Evolutionary conservation across 2,797 vertebrate species (phyloP).

Genomic region (Betta splendens): DNA sequence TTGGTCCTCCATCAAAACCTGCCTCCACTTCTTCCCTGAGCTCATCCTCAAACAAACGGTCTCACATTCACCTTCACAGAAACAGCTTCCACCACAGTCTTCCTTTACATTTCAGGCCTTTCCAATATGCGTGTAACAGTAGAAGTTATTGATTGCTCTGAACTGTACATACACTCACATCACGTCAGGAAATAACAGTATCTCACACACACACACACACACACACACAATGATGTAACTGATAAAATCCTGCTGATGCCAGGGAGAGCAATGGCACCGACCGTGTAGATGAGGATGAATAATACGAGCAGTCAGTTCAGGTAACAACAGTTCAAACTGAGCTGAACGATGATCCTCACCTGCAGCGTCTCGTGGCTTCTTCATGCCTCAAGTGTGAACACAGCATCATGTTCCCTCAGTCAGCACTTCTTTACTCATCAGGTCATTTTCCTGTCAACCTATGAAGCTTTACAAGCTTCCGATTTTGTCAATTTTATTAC

Average conservation of each 20-base stretch:
- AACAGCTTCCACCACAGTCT: constrained; percentile 3
- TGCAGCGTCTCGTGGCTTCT: too few species aligned
- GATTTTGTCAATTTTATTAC: too few species aligned
- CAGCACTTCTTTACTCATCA: too few species aligned
- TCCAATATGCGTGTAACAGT: background rate
- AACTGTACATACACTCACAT: background rate
- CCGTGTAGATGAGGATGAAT: background rate
- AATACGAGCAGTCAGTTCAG: background rate
- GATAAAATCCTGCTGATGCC: constrained; percentile 8
- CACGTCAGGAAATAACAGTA: constrained; percentile 3
- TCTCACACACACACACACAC: background rate
- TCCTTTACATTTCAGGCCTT: background rate
- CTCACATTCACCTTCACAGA: constrained; percentile 20
- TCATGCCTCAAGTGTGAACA: too few species aligned
- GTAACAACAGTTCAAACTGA: background rate
- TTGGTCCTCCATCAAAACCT: constrained; percentile 20
- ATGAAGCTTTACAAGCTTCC: too few species aligned
- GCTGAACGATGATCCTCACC: too few species aligned
- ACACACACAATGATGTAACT: constrained; percentile 3
- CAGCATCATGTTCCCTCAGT: too few species aligned
- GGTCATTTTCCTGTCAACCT: too few species aligned
- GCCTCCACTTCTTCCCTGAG: constrained; percentile 19
- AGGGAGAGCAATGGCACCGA: constrained; percentile 1
- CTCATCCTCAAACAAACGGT: constrained; percentile 10
- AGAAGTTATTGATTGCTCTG: background rate